phyloP scores from a whole-genome alignment of 1,140 invertebrate genomes.

The Drosophila pandora region DNA sequence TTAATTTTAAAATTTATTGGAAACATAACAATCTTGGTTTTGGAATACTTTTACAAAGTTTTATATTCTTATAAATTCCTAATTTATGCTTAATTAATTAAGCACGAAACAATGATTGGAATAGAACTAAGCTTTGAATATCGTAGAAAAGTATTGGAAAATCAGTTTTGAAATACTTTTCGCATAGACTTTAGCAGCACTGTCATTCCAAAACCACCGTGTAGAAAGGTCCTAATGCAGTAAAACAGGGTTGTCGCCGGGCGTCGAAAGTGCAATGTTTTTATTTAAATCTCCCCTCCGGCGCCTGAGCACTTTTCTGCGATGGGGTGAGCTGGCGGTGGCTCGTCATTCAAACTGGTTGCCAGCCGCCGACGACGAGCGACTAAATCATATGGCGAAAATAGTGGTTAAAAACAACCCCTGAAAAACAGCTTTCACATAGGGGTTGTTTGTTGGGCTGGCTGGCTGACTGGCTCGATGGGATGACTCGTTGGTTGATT shows the following conservation, averaged over 20 bases:
- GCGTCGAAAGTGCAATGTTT: slow-evolving; percentile 1
- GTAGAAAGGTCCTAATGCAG: not conserved
- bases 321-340: not conserved
- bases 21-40: too few relatives aligned
- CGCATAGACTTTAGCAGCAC: not conserved
- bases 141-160: too few relatives aligned
- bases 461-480: not conserved
- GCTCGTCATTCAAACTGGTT: slow-evolving; percentile 18
- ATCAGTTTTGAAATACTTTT: not conserved
- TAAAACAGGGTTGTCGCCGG: not conserved
- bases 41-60: too few relatives aligned
- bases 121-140: too few relatives aligned
- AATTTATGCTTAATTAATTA: too few relatives aligned
- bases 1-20: too few relatives aligned
- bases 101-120: too few relatives aligned
- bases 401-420: slow-evolving; percentile 47
- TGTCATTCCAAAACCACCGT: not conserved
- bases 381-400: slow-evolving; percentile 36
- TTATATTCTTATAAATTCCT: too few relatives aligned
- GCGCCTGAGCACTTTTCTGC: not conserved
- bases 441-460: slow-evolving; percentile 47
- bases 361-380: slow-evolving; percentile 1
- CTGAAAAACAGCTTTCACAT: slow-evolving; percentile 44
- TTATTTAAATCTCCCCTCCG: not conserved
- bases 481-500: not conserved